A percentile compares a stretch with the other conserved stretches of the same genome.
phyloP scores from a whole-genome alignment of 2,113 vertebrate genomes.

The Oxyura jamaicensis region DNA sequence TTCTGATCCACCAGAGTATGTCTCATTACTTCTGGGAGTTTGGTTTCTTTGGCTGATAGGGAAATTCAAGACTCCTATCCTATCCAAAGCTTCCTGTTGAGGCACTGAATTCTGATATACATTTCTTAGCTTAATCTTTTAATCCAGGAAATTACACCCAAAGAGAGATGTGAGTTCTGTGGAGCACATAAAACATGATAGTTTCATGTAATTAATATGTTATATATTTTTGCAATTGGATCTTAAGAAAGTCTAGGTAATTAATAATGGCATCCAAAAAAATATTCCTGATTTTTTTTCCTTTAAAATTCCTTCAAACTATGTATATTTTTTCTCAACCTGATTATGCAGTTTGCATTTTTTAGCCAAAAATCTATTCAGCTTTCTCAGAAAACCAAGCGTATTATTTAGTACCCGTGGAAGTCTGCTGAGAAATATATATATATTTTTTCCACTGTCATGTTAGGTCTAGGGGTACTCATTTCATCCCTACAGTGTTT shows the following conservation, averaged over 20 bases:
- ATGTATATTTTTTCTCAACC: not conserved
- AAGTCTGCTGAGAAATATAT: not conserved
- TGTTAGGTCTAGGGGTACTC: not conserved
- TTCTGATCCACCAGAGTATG: not conserved
- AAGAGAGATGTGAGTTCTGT: not conserved
- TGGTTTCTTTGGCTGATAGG: not conserved
- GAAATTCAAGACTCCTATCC: not conserved
- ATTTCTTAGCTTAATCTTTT: not conserved
- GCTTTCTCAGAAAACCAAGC: not conserved
- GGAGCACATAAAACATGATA: not conserved
- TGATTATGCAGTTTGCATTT: not conserved
- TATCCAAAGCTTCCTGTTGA: not conserved
- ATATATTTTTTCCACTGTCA: not conserved
- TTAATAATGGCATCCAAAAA: not conserved
- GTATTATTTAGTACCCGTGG: not conserved
- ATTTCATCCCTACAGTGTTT: not conserved
- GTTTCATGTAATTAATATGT: not conserved
- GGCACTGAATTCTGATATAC: not conserved
- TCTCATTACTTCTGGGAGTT: not conserved
- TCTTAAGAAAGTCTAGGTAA: not conserved
- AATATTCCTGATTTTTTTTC: not conserved
- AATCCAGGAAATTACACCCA: not conserved
- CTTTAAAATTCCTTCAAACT: not conserved
- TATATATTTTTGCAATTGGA: not conserved
- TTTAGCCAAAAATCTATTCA: not conserved